Evolutionary conservation across 92 coral and sea anemone species (phyloP).

Genomic region (Siderastrea siderea): DNA sequence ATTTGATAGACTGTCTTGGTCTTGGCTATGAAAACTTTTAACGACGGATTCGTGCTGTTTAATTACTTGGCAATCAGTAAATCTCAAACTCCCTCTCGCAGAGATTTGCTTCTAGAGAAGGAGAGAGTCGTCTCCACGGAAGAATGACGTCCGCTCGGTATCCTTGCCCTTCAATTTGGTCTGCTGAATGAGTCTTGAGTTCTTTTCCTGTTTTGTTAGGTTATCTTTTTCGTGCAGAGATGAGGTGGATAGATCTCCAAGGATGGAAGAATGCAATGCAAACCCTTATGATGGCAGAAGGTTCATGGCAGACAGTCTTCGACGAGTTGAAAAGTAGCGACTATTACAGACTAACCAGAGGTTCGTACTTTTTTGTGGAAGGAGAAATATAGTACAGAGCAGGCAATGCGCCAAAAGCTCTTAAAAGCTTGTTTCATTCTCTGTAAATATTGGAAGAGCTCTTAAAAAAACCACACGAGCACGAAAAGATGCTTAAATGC

Average conservation of each 20-base stretch:
- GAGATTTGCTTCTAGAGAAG: too few relatives aligned
- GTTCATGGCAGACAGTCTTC: conserved; percentile 25
- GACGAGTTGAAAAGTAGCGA: background rate
- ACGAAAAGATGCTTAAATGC: conserved; percentile 72
- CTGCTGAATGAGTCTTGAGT: too few relatives aligned
- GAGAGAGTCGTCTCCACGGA: too few relatives aligned
- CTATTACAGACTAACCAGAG: conserved; percentile 8
- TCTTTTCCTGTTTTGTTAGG: background rate
- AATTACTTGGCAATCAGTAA: too few relatives aligned
- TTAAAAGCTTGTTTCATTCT: conserved; percentile 40
- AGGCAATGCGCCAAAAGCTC: conserved; percentile 17
- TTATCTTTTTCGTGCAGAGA: conserved; percentile 35
- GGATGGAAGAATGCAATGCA: conserved; percentile 56
- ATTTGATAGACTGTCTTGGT: too few relatives aligned
- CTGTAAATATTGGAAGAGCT: conserved; percentile 27
- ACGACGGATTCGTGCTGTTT: too few relatives aligned
- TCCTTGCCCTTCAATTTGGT: too few relatives aligned
- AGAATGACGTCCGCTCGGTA: too few relatives aligned
- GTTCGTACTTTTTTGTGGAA: conserved; percentile 37
- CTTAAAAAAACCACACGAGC: conserved; percentile 48
- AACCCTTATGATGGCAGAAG: conserved; percentile 54
- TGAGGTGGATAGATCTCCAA: conserved; percentile 70
- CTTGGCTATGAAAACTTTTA: too few relatives aligned
- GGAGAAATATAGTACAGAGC: conserved; percentile 49
- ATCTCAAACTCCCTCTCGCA: too few relatives aligned